Evolutionary conservation across 2,113 vertebrate species (phyloP).

Genomic region (human (Homo sapiens)): DNA sequence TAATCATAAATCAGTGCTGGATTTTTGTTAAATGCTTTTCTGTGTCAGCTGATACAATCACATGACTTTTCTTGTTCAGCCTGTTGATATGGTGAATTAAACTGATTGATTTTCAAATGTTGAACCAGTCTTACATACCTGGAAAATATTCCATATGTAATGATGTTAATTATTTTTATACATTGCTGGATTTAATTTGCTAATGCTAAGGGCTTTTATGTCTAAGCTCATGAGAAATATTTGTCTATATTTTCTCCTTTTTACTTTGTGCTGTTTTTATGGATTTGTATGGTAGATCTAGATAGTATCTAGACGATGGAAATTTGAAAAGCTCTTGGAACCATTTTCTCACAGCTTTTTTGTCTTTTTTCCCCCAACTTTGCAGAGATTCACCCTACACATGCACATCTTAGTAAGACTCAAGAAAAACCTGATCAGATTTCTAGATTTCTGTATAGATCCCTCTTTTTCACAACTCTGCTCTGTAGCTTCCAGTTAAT

Average conservation of each 20-base stretch:
- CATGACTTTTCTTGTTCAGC: background rate
- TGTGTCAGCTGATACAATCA: background rate
- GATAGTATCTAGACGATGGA: background rate
- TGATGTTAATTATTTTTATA: background rate
- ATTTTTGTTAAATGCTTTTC: background rate
- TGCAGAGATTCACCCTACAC: background rate
- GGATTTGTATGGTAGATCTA: background rate
- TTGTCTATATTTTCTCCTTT: background rate
- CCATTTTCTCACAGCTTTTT: background rate
- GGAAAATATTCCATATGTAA: background rate
- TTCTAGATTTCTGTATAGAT: background rate
- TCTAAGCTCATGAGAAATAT: background rate
- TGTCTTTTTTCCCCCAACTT: background rate
- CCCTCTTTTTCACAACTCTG: background rate
- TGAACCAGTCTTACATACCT: background rate
- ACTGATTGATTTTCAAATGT: background rate
- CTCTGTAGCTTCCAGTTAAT: background rate
- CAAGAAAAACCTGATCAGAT: background rate
- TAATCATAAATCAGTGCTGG: background rate
- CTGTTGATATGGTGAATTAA: background rate
- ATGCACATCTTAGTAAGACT: background rate
- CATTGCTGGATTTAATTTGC: background rate
- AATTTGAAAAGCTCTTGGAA: background rate
- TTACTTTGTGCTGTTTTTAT: background rate
- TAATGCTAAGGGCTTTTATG: background rate